Evolutionary conservation across 2,888 invertebrate species (phyloP).

Genomic region (Eumacrocentrus americanus): DNA sequence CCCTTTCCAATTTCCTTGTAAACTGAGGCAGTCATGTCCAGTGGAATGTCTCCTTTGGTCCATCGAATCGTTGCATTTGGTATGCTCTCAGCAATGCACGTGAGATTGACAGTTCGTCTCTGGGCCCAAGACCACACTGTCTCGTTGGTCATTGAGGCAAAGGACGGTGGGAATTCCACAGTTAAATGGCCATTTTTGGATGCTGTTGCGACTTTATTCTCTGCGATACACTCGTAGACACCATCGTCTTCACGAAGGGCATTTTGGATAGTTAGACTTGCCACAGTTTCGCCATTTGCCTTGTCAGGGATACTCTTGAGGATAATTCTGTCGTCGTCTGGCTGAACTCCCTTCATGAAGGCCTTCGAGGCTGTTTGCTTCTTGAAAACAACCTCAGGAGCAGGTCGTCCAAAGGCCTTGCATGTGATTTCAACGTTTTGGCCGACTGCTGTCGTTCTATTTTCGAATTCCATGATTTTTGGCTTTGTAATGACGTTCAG

Average conservation of each 20-base stretch:
- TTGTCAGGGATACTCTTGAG: slow-evolving; percentile 67
- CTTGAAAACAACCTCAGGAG: slow-evolving; percentile 79
- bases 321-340: slow-evolving; percentile 71
- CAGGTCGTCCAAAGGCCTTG: slow-evolving; percentile 80
- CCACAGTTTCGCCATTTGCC: slow-evolving; percentile 66
- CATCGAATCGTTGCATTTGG: slow-evolving; percentile 92
- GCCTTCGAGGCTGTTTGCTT: slow-evolving; percentile 73
- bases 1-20: slow-evolving; percentile 69
- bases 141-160: slow-evolving; percentile 72
- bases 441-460: slow-evolving; percentile 71
- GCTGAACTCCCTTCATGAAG: slow-evolving; percentile 70
- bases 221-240: slow-evolving; percentile 84
- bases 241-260: slow-evolving; percentile 76
- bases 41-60: slow-evolving; percentile 62
- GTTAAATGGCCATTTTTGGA: slow-evolving; percentile 82
- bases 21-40: slow-evolving; percentile 61
- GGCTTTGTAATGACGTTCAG: slow-evolving; percentile 78
- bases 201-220: slow-evolving; percentile 78
- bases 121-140: slow-evolving; percentile 86
- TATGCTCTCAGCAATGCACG: slow-evolving; percentile 85
- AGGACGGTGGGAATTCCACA: slow-evolving; percentile 82
- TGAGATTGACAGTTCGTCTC: slow-evolving; percentile 80
- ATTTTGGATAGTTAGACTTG: slow-evolving; percentile 72
- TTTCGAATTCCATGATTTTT: slow-evolving; percentile 77
- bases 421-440: slow-evolving; percentile 74